Evolutionary conservation across 1,140 invertebrate species (phyloP).

Genomic region (Drosophila repletoides): DNA sequence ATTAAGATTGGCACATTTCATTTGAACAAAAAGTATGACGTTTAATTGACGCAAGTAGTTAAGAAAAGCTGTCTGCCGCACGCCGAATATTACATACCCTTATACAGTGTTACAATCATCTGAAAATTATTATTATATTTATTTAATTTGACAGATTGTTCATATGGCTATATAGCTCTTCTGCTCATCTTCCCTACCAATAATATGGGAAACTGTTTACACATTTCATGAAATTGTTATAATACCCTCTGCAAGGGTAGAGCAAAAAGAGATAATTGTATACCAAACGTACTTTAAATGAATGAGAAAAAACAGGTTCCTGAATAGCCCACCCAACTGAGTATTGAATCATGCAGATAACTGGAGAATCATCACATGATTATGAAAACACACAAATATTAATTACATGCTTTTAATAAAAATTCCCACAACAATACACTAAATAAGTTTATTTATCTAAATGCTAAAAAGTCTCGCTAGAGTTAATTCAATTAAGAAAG

Average conservation of each 20-base stretch:
- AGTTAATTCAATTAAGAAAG: constrained; percentile 36
- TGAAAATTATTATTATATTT: no score
- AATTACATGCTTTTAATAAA: neutral
- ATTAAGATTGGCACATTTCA: no score
- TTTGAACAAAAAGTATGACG: neutral
- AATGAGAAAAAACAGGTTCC: constrained; percentile 22
- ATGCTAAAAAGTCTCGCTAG: constrained; percentile 17
- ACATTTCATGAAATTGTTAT: no score
- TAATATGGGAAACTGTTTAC: no score
- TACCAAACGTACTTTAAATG: constrained; percentile 3
- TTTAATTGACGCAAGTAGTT: constrained; percentile 9
- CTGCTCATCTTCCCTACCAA: no score
- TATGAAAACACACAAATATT: neutral
- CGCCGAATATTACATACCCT: no score
- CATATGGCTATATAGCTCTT: no score
- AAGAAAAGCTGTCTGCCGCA: no score
- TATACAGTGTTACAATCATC: no score
- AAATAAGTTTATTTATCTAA: no score
- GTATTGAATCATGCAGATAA: constrained; percentile 4
- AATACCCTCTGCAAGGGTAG: no score
- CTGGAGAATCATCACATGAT: constrained; percentile 18
- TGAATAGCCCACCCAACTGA: neutral
- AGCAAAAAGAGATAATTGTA: neutral
- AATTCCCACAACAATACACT: neutral
- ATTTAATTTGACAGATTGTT: no score